Evolutionary conservation across 2,113 vertebrate species (phyloP), one percentile per base, ranked within the genome.

Genomic region (Perca schrenkii): DNA sequence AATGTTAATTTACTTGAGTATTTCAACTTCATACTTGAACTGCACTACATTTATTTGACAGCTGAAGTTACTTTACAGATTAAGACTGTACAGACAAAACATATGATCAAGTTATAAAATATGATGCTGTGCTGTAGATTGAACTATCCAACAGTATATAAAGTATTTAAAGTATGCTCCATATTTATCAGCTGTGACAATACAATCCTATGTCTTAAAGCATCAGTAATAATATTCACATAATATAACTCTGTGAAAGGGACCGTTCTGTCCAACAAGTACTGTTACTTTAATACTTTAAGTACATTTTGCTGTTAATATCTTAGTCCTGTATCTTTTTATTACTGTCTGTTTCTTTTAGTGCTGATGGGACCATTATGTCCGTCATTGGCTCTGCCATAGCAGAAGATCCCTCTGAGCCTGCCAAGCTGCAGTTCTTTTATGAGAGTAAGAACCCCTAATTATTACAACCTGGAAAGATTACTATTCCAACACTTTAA

Each of bases 351-450:
- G 10, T 57, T 16, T 80, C 10, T 47, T 52, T 49, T 22, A 93
- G 93, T 52, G 73, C 65, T 34, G 40, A 93, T 52, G 91, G 93
- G 0, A 84, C 71, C 36, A 52, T 89, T 21, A 74, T 3, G 68
- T 11, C 21, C 52, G 92, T 93, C 47, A 88, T 10, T 4, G 90
- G 92, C 70, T 67, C 74, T 53, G 93, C 93, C 22, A 74, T 22
- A 22, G 78, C 88, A 1, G 34, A 60, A 19, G 78, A 92, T 58
- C 78, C 92, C 19, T 72, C 89, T 64, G 92, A 94, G 67, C 93
- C 93, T 2, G 93, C 93, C 66, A 95, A 95, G 77, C 91, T 94
- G 69, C 61, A 50, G 22, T 81, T 70, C 71, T 94, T 94, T 88
- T 91, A 88, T 76, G 91, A 93, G 65, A 8, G 94, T 94, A 80